These are phyloP conservation scores for Orgyia antiqua DNA, from an alignment of 2,888 invertebrate species.

Conservation along the genomic window DNA sequence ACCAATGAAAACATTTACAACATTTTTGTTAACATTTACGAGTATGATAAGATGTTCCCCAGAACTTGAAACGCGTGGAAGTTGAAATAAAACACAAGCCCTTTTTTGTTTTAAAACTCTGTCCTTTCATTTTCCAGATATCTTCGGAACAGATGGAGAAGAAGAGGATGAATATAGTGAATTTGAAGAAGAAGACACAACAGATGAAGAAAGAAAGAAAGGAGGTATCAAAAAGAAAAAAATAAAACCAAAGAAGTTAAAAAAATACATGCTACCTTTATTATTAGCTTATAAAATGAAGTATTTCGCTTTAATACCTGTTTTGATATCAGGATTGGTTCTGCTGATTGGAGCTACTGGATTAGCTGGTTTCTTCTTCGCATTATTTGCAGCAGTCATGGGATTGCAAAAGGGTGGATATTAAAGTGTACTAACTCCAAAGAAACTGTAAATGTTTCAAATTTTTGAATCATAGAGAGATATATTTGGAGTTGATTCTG, in stretches of 20 bases:
- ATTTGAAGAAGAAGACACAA: slow-evolving; percentile 41
- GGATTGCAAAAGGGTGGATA: slow-evolving; percentile 80
- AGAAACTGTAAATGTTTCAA: too few species aligned
- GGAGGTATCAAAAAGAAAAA: slow-evolving; percentile 27
- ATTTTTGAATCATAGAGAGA: not conserved
- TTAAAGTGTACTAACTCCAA: slow-evolving; percentile 32
- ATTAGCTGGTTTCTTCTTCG: slow-evolving; percentile 92
- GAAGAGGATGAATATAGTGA: slow-evolving; percentile 47
- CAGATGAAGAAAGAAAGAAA: slow-evolving; percentile 28
- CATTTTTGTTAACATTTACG: too few species aligned
- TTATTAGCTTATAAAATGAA: slow-evolving; percentile 90
- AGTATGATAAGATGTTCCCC: too few species aligned
- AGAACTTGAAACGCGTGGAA: too few species aligned
- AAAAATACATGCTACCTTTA: slow-evolving; percentile 85
- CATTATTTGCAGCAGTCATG: slow-evolving; percentile 89
- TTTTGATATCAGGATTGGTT: slow-evolving; percentile 84
- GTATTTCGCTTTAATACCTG: slow-evolving; percentile 86
- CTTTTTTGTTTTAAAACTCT: too few species aligned
- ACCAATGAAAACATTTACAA: too few species aligned
- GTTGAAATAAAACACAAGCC: too few species aligned
- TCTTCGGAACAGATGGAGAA: slow-evolving; percentile 54
- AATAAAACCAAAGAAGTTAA: slow-evolving; percentile 78
- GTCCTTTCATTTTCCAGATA: slow-evolving; percentile 51
- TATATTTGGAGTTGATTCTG: slow-evolving; percentile 10
- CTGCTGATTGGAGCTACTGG: slow-evolving; percentile 88